Conservation (phyloP, 1,140 invertebrate genomes). For the Philotrypesis tridentata region DNA sequence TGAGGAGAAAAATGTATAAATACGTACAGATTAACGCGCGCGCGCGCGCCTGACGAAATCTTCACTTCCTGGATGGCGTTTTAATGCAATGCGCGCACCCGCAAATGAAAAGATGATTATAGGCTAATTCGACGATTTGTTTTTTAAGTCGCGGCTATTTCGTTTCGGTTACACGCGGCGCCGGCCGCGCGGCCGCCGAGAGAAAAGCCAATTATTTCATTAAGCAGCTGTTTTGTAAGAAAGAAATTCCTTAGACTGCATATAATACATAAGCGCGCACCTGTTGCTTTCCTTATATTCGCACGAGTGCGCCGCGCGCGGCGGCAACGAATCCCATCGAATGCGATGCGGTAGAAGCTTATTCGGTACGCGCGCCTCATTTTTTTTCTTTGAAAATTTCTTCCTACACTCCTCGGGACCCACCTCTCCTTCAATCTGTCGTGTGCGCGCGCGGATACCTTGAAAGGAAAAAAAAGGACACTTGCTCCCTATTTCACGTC, state of each 20-base stretch:
- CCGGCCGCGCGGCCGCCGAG: too few species aligned
- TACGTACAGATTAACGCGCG: too few species aligned
- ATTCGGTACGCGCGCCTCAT: neutral
- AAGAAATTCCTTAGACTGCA: neutral
- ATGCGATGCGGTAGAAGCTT: too few species aligned
- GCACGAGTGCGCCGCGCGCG: too few species aligned
- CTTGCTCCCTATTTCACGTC: too few species aligned
- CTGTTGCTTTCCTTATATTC: neutral
- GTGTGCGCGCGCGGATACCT: too few species aligned
- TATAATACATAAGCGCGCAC: neutral
- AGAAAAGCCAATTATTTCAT: neutral
- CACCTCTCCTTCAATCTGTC: too few species aligned
- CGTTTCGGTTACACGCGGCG: neutral
- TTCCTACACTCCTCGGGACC: too few species aligned
- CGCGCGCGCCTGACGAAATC: neutral
- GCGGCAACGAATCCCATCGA: too few species aligned
- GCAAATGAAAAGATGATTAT: neutral
- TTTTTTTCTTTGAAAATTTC: neutral
- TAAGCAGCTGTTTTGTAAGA: neutral
- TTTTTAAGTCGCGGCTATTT: neutral
- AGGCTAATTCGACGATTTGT: neutral
- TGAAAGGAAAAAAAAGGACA: too few species aligned
- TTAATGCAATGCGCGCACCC: neutral
- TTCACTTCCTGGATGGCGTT: neutral
- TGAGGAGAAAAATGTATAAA: too few species aligned